Base-by-base conservation (phyloP, 2,797 vertebrate genomes). In the Borostomias antarcticus region DNA sequence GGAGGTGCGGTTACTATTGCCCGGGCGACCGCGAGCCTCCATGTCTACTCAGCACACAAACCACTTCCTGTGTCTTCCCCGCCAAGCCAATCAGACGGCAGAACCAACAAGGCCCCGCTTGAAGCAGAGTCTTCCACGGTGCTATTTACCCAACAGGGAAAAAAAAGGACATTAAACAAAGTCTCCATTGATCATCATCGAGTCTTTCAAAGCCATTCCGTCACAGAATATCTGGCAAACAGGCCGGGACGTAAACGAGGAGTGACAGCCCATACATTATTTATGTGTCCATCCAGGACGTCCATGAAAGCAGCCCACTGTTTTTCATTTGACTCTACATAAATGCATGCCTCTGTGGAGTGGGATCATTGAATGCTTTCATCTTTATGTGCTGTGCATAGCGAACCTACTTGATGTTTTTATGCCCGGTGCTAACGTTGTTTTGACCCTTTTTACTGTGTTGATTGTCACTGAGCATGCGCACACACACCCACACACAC, bases 1-100 rank as follows among this genome's bases (percentile, higher is more conserved):
- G 75, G 83, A 85, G 77, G 81, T 89, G 90, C 56, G 89, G 90
- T 91, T 89, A 86, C 50, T 77, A 75, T 62, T 47, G 77, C 80
- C 75, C 81, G 58, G 17, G 83, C 85, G 85, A 57, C 85, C 87
- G 68, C 81, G 82, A 86, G 89, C 74, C 88, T 78, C 74, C 35
- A 84, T 86, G 89, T 89, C 88, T 91, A 85, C 85, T 82, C 80
- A 65, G 76, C 82, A 78, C 77, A 81, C 69, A 83, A 88, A 88
- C 86, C 85, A 84, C 88, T 92, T 93, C 90, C 91, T 89, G 87
- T 84, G 80, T 87, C 79, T 88, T n/a, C 60, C 65, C 13, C 30
- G 77, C 72, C 70, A 65, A 83, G 69, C 77, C 83, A 88, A 84
- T 89, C 78, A 79, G 68, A 81, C 59, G 66, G 76, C 77, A 70